A percentile compares a stretch with the other conserved stretches of the same genome.
These are phyloP conservation scores for Drosophila parthenogenetica DNA, from an alignment of 2,888 invertebrate species.

Conservation along the genomic window DNA sequence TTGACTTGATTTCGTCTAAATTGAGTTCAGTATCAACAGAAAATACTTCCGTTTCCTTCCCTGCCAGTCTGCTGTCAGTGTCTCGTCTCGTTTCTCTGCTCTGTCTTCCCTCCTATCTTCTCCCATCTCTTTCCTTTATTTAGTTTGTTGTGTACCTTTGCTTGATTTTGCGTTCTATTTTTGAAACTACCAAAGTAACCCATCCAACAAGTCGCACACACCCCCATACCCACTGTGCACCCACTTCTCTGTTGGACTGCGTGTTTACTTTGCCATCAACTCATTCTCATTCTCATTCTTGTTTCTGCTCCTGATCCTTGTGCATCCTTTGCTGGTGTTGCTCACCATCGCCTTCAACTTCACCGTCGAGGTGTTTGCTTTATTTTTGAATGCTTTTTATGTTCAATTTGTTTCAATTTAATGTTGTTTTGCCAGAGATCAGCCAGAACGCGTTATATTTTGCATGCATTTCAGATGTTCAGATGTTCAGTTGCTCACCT, in stretches of 20 bases:
- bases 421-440: slow-evolving; percentile 76
- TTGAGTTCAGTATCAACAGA: slow-evolving; percentile 81
- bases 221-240: not conserved
- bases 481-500: slow-evolving; percentile 49
- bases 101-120: too few species aligned
- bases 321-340: slow-evolving; percentile 3
- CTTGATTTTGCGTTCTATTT: slow-evolving; percentile 67
- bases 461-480: slow-evolving; percentile 74
- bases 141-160: slow-evolving; percentile 66
- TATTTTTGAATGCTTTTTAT: slow-evolving; percentile 79
- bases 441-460: slow-evolving; percentile 69
- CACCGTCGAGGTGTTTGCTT: slow-evolving; percentile 71
- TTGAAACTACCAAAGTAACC: slow-evolving; percentile 56
- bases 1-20: slow-evolving; percentile 82
- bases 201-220: slow-evolving; percentile 52
- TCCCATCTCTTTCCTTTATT: slow-evolving; percentile 9
- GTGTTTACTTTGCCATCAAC: slow-evolving; percentile 73
- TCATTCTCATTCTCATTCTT: slow-evolving; percentile 57
- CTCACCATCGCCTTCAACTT: slow-evolving; percentile 15
- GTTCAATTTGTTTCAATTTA: slow-evolving; percentile 80
- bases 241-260: slow-evolving; percentile 46
- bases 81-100: slow-evolving; percentile 13
- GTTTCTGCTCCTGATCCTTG: slow-evolving; percentile 37
- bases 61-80: slow-evolving; percentile 55
- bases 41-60: slow-evolving; percentile 79